Percentiles rank a stretch among this genome's conserved stretches.
Conservation (phyloP, 2,888 invertebrate species). For the Heteropelma amictum region DNA sequence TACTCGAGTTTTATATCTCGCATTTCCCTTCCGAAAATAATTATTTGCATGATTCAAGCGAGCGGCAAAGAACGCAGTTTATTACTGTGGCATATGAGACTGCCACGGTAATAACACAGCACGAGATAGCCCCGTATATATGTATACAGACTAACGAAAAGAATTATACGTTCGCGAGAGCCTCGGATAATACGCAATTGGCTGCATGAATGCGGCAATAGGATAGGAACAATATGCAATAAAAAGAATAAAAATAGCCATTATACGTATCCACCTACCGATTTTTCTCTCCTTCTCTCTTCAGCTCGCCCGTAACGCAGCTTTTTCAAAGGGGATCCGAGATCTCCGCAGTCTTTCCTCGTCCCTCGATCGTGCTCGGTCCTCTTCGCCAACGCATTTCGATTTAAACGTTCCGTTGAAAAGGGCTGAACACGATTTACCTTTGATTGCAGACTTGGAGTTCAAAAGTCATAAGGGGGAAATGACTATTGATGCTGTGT, state of each 20-base stretch:
- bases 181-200: slow-evolving; percentile 49
- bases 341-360: not conserved
- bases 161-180: slow-evolving; percentile 56
- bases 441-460: slow-evolving; percentile 63
- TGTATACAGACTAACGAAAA: slow-evolving; percentile 6
- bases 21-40: slow-evolving; percentile 3
- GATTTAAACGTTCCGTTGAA: slow-evolving; percentile 70
- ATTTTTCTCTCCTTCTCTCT: not conserved
- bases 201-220: slow-evolving; percentile 32
- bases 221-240: slow-evolving; percentile 39
- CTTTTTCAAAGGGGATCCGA: slow-evolving; percentile 41
- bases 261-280: slow-evolving; percentile 28
- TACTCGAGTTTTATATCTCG: slow-evolving; percentile 18
- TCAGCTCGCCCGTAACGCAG: slow-evolving; percentile 18
- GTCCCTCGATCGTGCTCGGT: not conserved
- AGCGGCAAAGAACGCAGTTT: slow-evolving; percentile 9
- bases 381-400: slow-evolving; percentile 61
- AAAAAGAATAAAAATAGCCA: slow-evolving; percentile 51
- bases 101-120: slow-evolving; percentile 18
- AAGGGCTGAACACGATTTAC: slow-evolving; percentile 74
- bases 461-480: slow-evolving; percentile 68
- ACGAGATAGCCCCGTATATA: not conserved
- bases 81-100: slow-evolving; percentile 32
- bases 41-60: slow-evolving; percentile 25
- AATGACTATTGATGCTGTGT: slow-evolving; percentile 66